Evolutionary conservation across 64 coral and sea anemone genomes (phyloP).

Genomic region (Trachythela sp.): DNA sequence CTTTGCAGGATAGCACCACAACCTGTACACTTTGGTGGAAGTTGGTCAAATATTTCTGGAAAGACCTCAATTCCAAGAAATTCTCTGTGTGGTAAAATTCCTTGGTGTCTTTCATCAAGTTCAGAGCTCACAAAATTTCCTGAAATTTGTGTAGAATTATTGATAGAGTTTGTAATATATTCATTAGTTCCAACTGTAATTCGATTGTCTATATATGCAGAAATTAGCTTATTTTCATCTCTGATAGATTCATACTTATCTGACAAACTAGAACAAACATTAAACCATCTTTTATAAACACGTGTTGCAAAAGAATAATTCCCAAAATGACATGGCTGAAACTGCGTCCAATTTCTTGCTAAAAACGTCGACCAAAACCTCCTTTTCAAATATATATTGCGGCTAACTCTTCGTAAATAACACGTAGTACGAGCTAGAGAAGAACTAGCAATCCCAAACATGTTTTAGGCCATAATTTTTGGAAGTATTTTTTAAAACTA

Average conservation of each 20-base stretch:
- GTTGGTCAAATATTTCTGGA: conserved; percentile 13
- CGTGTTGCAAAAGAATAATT: background rate
- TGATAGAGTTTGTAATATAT: background rate
- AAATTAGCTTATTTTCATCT: background rate
- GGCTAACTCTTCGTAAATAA: background rate
- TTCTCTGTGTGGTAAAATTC: background rate
- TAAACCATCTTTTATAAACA: background rate
- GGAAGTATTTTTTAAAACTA: background rate
- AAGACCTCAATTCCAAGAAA: background rate
- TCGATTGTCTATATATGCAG: background rate
- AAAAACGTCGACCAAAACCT: background rate
- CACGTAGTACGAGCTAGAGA: background rate
- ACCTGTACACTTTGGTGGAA: conserved; percentile 17
- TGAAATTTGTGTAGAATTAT: background rate
- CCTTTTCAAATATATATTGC: background rate
- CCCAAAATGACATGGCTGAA: background rate
- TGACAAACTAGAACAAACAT: background rate
- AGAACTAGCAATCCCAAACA: background rate
- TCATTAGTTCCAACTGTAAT: background rate
- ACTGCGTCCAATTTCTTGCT: background rate
- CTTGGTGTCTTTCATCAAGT: background rate
- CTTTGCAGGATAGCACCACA: conserved; percentile 23
- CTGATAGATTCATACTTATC: background rate
- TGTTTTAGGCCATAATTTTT: background rate
- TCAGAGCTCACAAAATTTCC: background rate